Evolutionary conservation across 2,797 vertebrate species (phyloP).

Genomic region (Diplodus puntazzo): DNA sequence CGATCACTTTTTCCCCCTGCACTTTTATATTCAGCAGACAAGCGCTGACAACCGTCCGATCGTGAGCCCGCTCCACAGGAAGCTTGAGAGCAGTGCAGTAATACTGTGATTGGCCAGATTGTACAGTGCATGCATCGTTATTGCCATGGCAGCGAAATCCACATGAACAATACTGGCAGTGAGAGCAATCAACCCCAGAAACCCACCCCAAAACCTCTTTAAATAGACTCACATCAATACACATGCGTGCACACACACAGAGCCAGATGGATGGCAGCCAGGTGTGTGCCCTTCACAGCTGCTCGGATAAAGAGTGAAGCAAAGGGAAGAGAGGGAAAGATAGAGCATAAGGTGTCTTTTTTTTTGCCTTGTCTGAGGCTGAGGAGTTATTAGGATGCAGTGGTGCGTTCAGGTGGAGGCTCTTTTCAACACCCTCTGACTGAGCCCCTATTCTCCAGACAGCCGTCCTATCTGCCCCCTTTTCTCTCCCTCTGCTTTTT

Average conservation of each 20-base stretch:
- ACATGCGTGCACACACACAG: not conserved
- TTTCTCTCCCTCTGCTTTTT: slow-evolving; percentile 45
- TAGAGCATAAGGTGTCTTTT: slow-evolving; percentile 37
- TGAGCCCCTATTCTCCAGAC: slow-evolving; percentile 73
- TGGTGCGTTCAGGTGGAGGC: slow-evolving; percentile 80
- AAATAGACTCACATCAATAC: slow-evolving; percentile 57
- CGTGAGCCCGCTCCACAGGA: slow-evolving; percentile 6
- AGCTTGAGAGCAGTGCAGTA: slow-evolving; percentile 2
- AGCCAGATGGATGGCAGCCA: slow-evolving; percentile 65
- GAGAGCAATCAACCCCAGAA: slow-evolving; percentile 59
- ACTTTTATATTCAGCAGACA: slow-evolving; percentile 3
- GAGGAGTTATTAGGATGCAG: slow-evolving; percentile 84
- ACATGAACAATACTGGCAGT: slow-evolving; percentile 40
- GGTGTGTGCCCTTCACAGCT: slow-evolving; percentile 77
- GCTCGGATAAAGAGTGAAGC: slow-evolving; percentile 64
- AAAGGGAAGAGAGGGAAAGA: slow-evolving; percentile 45
- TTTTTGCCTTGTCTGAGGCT: slow-evolving; percentile 31
- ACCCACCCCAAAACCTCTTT: slow-evolving; percentile 54
- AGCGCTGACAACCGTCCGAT: not conserved
- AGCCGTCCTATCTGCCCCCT: slow-evolving; percentile 43
- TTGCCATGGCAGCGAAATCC: slow-evolving; percentile 59
- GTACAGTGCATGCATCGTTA: slow-evolving; percentile 29
- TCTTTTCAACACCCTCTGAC: slow-evolving; percentile 79
- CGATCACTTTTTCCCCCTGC: not conserved
- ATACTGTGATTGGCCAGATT: slow-evolving; percentile 30